Percentiles rank a stretch among this genome's conserved stretches.
Evolutionary conservation across 2,113 vertebrate species (phyloP).

Genomic region (Bos javanicus): DNA sequence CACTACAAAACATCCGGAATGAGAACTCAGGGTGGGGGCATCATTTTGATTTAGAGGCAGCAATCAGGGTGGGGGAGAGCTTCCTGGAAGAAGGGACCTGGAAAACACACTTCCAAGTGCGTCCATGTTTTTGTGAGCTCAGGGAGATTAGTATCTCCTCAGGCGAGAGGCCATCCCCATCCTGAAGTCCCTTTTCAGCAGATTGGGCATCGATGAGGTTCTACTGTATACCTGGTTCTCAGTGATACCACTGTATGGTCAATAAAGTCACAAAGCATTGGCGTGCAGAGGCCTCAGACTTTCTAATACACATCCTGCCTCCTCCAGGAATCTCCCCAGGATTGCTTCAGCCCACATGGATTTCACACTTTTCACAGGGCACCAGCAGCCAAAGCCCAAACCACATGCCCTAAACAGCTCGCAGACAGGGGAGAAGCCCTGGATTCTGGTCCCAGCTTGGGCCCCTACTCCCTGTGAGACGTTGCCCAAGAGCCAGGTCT

Average conservation of each 20-base stretch:
- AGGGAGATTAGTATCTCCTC: not conserved
- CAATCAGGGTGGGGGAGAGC: not conserved
- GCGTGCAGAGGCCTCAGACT: not conserved
- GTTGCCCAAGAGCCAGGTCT: not conserved
- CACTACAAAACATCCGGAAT: not conserved
- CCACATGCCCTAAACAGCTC: too few relatives aligned
- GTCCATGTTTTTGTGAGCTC: not conserved
- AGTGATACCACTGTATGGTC: not conserved
- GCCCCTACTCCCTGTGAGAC: not conserved
- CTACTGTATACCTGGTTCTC: not conserved
- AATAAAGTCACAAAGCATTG: not conserved
- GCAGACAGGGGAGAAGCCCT: not conserved
- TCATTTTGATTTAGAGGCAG: not conserved
- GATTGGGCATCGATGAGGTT: fast-evolving
- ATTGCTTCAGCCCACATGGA: not conserved
- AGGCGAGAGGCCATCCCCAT: not conserved
- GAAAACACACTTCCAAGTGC: not conserved
- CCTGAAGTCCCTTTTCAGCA: not conserved
- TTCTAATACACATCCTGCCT: not conserved
- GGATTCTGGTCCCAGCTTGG: not conserved
- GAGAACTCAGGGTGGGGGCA: not conserved
- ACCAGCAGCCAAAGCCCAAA: not conserved
- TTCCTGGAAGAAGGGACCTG: not conserved
- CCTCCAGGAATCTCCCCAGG: not conserved
- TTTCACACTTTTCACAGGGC: not conserved